Conservation (phyloP, 2,113 vertebrate genomes). For the Euleptes europaea region DNA sequence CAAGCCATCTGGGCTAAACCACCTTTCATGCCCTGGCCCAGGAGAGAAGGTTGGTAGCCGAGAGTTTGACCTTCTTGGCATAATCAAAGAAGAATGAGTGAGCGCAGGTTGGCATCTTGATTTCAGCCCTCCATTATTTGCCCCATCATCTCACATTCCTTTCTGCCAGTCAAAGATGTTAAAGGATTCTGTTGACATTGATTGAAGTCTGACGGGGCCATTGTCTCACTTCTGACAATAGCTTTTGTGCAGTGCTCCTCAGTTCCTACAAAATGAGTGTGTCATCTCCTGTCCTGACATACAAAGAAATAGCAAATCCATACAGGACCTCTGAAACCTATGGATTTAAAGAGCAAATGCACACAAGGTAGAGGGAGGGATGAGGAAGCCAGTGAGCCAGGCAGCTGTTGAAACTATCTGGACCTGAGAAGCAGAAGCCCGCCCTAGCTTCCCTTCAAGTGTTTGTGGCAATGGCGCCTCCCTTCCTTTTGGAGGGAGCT, state of each 20-base stretch:
- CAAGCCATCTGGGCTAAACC: too few species aligned
- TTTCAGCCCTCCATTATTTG: background rate
- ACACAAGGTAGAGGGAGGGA: background rate
- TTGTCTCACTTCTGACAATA: slow-evolving; percentile 72
- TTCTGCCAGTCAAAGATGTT: slow-evolving; percentile 52
- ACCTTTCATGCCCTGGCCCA: background rate
- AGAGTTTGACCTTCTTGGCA: background rate
- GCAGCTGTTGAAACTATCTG: background rate
- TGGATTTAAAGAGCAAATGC: slow-evolving; percentile 11
- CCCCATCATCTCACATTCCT: slow-evolving; percentile 24
- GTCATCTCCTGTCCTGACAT: slow-evolving; percentile 59
- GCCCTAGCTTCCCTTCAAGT: background rate
- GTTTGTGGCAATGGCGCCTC: background rate
- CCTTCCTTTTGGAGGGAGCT: background rate
- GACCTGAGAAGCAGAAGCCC: background rate
- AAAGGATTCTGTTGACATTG: slow-evolving; percentile 61
- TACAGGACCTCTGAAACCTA: slow-evolving; percentile 34
- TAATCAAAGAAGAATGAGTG: slow-evolving; percentile 23
- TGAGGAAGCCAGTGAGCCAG: background rate
- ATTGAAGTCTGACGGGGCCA: slow-evolving; percentile 47
- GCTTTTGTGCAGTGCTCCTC: slow-evolving; percentile 68
- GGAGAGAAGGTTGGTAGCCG: background rate
- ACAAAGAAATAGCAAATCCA: slow-evolving; percentile 72
- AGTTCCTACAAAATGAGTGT: slow-evolving; percentile 52
- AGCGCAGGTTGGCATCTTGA: slow-evolving; percentile 11